Percentiles rank a stretch among this genome's conserved stretches.
phyloP scores from a whole-genome alignment of 2,113 vertebrate genomes.

The Opisthocomus hoazin region DNA sequence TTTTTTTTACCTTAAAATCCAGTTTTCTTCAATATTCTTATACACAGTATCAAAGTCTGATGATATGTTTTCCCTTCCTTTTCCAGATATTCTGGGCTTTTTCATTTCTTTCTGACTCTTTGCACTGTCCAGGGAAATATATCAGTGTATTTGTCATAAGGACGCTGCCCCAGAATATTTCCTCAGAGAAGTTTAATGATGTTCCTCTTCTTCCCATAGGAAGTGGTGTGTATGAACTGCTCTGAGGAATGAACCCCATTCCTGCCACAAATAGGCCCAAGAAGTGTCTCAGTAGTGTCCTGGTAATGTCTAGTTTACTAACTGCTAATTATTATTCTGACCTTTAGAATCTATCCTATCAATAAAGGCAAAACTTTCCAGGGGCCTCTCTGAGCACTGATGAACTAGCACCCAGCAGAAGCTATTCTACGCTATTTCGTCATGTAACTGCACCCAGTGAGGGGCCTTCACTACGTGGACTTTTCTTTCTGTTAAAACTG shows the following conservation, averaged over 20 bases:
- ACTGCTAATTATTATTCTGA: background rate
- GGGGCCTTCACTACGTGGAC: background rate
- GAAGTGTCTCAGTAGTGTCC: background rate
- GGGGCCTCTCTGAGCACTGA: background rate
- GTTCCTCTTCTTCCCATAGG: background rate
- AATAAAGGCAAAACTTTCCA: background rate
- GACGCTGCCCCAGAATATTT: background rate
- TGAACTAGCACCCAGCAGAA: background rate
- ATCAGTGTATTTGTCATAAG: background rate
- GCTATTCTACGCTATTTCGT: background rate
- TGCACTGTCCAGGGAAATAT: background rate
- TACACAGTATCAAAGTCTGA: background rate
- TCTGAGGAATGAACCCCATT: background rate
- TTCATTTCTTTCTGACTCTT: background rate
- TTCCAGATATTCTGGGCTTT: background rate
- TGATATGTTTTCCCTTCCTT: background rate
- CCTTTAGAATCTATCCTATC: background rate
- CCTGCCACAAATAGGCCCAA: background rate
- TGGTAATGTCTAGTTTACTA: background rate
- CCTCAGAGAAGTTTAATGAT: background rate
- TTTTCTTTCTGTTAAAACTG: background rate
- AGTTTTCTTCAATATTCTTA: background rate
- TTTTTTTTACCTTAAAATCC: background rate
- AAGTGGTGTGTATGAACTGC: background rate
- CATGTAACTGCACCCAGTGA: background rate